phyloP scores from a whole-genome alignment of 2,797 vertebrate species.

The Amphiprion clarkii region DNA sequence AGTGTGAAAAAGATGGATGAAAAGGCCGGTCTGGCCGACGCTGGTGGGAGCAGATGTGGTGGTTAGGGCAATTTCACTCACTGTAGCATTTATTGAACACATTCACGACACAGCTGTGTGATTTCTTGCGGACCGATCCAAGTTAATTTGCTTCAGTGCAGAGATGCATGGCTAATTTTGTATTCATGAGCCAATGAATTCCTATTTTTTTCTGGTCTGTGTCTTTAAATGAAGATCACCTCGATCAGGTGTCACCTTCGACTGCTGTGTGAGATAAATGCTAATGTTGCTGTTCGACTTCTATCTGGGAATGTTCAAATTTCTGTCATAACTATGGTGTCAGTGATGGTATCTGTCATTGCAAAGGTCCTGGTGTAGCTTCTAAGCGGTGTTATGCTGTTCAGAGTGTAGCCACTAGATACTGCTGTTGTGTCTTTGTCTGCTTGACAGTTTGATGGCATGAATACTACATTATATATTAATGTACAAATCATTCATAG shows the following conservation, averaged over 20 bases:
- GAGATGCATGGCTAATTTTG: constrained; percentile 46
- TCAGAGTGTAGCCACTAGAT: constrained; percentile 78
- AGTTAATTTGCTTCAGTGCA: constrained; percentile 58
- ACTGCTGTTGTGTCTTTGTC: constrained; percentile 76
- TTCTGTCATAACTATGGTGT: neutral
- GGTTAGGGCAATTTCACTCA: constrained; percentile 57
- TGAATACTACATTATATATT: neutral
- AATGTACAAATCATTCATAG: constrained; percentile 2
- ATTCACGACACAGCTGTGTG: constrained; percentile 63
- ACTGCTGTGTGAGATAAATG: neutral
- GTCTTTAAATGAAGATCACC: constrained; percentile 20
- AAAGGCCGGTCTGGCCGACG: constrained; percentile 27
- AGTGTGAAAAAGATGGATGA: constrained; percentile 65
- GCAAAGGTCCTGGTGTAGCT: neutral
- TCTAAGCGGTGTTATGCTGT: constrained; percentile 41
- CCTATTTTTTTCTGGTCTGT: constrained; percentile 15
- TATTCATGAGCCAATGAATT: constrained; percentile 47
- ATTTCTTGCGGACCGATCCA: constrained; percentile 54
- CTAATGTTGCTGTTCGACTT: neutral
- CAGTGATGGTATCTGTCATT: constrained; percentile 8
- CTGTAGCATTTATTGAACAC: constrained; percentile 73
- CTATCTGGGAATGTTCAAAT: neutral
- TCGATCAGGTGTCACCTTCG: constrained; percentile 3
- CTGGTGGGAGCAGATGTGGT: constrained; percentile 41
- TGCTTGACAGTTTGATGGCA: constrained; percentile 33